phyloP scores from a whole-genome alignment of 1,140 invertebrate species.

The Apis florea region DNA sequence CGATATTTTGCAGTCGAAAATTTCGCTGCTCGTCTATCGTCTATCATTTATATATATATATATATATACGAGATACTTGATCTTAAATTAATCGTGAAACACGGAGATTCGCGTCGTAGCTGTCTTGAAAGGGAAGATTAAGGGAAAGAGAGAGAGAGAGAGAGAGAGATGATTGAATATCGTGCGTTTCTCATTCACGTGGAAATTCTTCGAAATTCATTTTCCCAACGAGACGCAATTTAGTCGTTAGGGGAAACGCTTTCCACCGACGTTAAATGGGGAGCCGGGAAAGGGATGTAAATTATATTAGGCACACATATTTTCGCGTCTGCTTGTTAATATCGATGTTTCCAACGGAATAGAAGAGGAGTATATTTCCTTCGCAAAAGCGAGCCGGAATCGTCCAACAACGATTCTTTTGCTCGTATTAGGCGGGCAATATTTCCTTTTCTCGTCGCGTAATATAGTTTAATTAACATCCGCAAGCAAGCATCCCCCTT shows the following conservation, averaged over 20 bases:
- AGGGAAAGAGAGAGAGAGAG: too few species aligned
- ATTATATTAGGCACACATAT: constrained; percentile 22
- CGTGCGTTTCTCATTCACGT: not conserved
- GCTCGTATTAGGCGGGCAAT: not conserved
- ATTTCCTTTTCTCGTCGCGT: not conserved
- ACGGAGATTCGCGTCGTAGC: too few species aligned
- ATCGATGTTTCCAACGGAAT: not conserved
- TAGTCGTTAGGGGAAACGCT: not conserved
- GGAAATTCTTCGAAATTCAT: not conserved
- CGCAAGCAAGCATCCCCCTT: not conserved
- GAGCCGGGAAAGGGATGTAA: not conserved
- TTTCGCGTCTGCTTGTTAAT: constrained; percentile 15
- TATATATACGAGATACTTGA: too few species aligned
- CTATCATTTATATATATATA: too few species aligned
- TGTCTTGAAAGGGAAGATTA: too few species aligned
- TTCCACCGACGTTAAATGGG: not conserved
- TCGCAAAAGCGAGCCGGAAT: not conserved
- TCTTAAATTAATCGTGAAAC: too few species aligned
- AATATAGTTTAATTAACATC: constrained; percentile 50
- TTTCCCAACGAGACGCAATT: not conserved
- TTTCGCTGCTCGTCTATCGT: too few species aligned
- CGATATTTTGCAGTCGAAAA: too few species aligned
- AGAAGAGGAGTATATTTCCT: not conserved
- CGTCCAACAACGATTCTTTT: not conserved
- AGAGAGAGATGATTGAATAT: too few species aligned